These are phyloP conservation scores for Phalloptychus januarius DNA, from an alignment of 2,797 vertebrate species.

Conservation along the genomic window DNA sequence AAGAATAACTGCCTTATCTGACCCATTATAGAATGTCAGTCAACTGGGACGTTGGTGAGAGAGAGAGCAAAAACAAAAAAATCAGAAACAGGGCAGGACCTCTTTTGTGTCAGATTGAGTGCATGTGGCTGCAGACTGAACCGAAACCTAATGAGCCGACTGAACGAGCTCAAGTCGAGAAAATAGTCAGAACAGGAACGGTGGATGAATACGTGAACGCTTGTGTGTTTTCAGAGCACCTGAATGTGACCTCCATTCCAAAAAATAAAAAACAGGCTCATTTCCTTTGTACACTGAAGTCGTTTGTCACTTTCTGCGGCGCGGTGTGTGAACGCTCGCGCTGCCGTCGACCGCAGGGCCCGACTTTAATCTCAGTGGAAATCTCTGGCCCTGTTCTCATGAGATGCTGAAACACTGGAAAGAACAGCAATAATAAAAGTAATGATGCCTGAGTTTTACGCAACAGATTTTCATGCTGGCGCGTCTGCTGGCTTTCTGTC, in stretches of 20 bases:
- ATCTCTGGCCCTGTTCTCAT: constrained; percentile 7
- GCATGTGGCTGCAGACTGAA: constrained; percentile 33
- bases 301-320: background rate
- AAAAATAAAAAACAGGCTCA: background rate
- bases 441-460: constrained; percentile 21
- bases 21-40: constrained; percentile 54
- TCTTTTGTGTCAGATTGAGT: constrained; percentile 56
- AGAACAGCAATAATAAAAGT: constrained; percentile 16
- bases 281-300: background rate
- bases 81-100: constrained; percentile 55
- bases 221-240: constrained; percentile 28
- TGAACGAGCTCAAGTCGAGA: constrained; percentile 28
- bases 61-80: background rate
- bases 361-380: constrained; percentile 15
- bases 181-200: constrained; percentile 26
- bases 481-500: constrained; percentile 10
- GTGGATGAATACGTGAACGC: background rate
- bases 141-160: constrained; percentile 47
- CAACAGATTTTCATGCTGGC: background rate
- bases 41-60: constrained; percentile 32
- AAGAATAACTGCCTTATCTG: constrained; percentile 54
- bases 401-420: constrained; percentile 16
- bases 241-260: constrained; percentile 1
- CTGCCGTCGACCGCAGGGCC: background rate
- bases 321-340: constrained; percentile 1